Base-by-base conservation (phyloP, 2,797 vertebrate species). In the Argentina silus region DNA sequence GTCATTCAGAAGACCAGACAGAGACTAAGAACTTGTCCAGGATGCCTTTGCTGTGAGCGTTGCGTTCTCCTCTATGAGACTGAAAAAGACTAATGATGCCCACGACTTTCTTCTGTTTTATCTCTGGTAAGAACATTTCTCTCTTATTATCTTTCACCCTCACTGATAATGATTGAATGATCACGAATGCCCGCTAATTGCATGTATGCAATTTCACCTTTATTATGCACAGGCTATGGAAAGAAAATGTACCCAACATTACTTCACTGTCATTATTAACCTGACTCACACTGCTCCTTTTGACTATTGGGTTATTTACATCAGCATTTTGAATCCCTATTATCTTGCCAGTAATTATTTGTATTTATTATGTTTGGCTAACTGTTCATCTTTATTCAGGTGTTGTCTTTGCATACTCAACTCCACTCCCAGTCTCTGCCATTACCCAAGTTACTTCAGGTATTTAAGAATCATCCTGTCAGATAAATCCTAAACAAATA, bases 81-180 rank as follows among this genome's bases (percentile, higher is more conserved):
- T 36, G 27, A n/a, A 6, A 77, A 57, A 81, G 61, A 36, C 21
- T 21, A 42, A 9, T 56, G 43, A n/a, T 23, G 3, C 61, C n/a
- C 8, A n/a, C 15, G n/a, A 2, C 42, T 6, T 3, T 63, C 43
- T 6, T 44, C 19, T 0, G 0, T 79, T n/a, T 42, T 81, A 61
- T 81, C 62, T 1, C 86, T 0, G 79, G 90, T 90, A 69, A 84
- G 87, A 76, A 1, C 21, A 11, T 23, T 23, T 59, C 5, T 36
- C 27, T 2, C 27, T 1, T 36, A 36, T 36, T 36, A 36, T 36
- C 27, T 36, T 36, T n/a, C n/a, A n/a, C 27, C 4, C 4, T 4
- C 27, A 36, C 2, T 36, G 27, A 36, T 36, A 1, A 36, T 36
- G 27, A 36, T 36, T 36, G 27, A 36, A 36, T 36, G 27, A 36